Conservation (phyloP, 2,797 vertebrate genomes). For the Enteromius paludinosus region DNA sequence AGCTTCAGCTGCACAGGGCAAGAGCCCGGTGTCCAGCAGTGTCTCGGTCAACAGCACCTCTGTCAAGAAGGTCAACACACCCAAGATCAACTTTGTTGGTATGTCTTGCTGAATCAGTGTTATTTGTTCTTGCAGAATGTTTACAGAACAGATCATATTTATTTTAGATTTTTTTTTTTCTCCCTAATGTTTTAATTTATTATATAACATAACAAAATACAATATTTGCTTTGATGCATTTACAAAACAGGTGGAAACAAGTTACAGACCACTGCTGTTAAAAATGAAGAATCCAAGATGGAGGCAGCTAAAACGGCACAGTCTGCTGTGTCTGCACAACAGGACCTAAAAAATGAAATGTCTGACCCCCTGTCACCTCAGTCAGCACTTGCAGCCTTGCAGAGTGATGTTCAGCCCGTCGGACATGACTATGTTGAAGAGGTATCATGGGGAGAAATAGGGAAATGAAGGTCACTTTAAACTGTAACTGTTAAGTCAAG, state of each 20-base stretch:
- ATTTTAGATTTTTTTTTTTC: background rate
- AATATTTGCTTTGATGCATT: background rate
- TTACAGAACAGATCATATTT: background rate
- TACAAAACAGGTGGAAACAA: constrained; percentile 88
- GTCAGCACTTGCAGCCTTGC: constrained; percentile 88
- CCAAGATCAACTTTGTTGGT: constrained; percentile 99
- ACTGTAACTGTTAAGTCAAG: background rate
- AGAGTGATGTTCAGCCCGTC: constrained; percentile 96
- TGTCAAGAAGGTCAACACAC: constrained; percentile 90
- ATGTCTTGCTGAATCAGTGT: constrained; percentile 66
- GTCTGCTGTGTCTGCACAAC: constrained; percentile 50
- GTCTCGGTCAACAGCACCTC: constrained; percentile 71
- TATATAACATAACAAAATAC: background rate
- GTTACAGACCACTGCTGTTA: constrained; percentile 88
- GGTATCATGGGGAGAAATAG: constrained; percentile 64
- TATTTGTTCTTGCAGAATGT: background rate
- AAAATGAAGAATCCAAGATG: constrained; percentile 86
- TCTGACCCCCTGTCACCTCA: constrained; percentile 83
- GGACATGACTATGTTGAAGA: constrained; percentile 98
- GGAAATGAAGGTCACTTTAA: background rate
- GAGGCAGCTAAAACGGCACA: constrained; percentile 68
- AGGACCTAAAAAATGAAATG: constrained; percentile 72
- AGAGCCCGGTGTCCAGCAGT: constrained; percentile 69
- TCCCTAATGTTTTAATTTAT: background rate
- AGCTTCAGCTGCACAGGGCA: constrained; percentile 70